Conservation (phyloP, 37 sponge, comb jelly and placozoan genomes). For the Mnemiopsis leidyi region DNA sequence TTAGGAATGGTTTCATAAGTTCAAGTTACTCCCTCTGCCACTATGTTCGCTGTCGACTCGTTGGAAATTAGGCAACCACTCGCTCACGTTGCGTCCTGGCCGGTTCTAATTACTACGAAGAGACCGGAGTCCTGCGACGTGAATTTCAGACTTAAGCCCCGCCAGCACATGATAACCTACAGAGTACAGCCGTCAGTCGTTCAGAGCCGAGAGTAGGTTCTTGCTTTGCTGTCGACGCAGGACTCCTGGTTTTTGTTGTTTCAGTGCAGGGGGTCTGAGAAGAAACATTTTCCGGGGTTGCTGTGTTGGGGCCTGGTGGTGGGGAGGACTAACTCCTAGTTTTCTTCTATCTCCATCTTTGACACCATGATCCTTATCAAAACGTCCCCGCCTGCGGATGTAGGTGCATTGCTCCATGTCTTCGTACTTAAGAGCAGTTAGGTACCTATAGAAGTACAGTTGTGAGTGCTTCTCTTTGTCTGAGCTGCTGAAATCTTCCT, state of each 20-base stretch:
- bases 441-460: conserved; percentile 25
- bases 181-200: neutral
- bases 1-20: neutral
- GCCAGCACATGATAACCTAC: neutral
- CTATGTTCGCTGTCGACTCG: neutral
- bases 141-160: no score
- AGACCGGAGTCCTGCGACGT: no score
- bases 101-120: neutral
- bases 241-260: neutral
- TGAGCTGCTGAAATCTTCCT: neutral
- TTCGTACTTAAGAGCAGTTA: neutral
- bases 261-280: neutral
- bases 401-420: neutral
- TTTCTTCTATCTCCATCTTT: neutral
- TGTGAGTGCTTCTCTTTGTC: neutral
- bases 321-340: neutral
- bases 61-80: neutral
- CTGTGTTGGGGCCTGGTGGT: neutral
- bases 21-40: neutral
- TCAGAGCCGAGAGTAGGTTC: neutral
- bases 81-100: neutral
- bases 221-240: conserved; percentile 23
- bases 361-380: neutral
- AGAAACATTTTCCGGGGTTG: neutral
- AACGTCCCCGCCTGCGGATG: neutral